phyloP scores from a whole-genome alignment of 2,888 invertebrate genomes.

The Pseudanteris insignis region DNA sequence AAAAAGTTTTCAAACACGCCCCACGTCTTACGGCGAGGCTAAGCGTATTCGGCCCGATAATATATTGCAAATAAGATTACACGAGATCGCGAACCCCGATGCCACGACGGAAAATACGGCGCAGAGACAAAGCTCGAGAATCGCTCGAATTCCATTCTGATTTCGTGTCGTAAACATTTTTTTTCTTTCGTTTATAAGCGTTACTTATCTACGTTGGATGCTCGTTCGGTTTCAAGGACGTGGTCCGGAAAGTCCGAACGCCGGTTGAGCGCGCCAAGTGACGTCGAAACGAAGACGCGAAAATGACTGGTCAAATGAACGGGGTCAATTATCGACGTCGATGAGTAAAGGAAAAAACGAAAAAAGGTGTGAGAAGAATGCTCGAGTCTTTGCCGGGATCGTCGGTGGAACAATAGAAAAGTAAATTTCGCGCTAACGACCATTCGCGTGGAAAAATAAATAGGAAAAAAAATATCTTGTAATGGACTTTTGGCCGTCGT shows the following conservation, averaged over 20 bases:
- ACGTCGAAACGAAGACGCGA: no score
- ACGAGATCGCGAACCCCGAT: slow-evolving; percentile 49
- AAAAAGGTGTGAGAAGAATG: slow-evolving; percentile 1
- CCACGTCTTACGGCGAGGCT: slow-evolving; percentile 21
- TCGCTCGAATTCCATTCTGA: slow-evolving; percentile 59
- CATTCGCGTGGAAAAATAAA: slow-evolving; percentile 21
- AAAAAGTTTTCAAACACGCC: slow-evolving; percentile 25
- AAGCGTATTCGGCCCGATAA: slow-evolving; percentile 50
- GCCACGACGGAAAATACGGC: slow-evolving; percentile 57
- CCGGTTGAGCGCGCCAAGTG: no score
- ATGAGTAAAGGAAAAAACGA: no score
- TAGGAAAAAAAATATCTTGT: slow-evolving; percentile 25
- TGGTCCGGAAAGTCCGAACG: no score
- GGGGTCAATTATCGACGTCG: not conserved
- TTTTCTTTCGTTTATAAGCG: no score
- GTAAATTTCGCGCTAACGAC: slow-evolving; percentile 36
- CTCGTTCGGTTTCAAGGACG: no score
- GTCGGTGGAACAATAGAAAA: slow-evolving; percentile 35
- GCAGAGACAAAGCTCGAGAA: slow-evolving; percentile 60
- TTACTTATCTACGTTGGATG: no score
- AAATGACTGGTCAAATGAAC: no score
- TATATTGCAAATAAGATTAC: slow-evolving; percentile 64
- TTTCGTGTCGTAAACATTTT: no score
- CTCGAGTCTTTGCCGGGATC: slow-evolving; percentile 23
- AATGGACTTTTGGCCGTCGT: slow-evolving; percentile 29